These are phyloP conservation scores for Aphodius sticticus DNA, from an alignment of 2,888 invertebrate species.

Conservation along the genomic window DNA sequence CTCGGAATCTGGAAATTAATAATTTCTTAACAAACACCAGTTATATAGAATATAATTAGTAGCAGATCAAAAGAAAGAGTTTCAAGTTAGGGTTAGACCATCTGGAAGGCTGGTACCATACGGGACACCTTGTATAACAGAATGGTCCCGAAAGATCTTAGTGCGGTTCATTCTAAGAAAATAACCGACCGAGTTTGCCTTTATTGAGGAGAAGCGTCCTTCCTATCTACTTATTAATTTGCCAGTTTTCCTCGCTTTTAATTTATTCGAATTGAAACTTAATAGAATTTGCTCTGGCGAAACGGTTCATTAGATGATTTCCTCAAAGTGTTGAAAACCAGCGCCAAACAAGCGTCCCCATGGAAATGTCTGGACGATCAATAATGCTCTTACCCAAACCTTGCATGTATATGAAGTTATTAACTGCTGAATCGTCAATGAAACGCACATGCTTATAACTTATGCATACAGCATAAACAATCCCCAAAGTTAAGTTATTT, in stretches of 20 bases:
- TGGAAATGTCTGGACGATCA: neutral
- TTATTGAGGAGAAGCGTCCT: neutral
- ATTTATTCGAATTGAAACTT: slow-evolving; percentile 4
- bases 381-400: neutral
- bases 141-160: neutral
- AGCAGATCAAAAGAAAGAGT: no score
- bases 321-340: slow-evolving; percentile 4
- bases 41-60: no score
- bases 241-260: neutral
- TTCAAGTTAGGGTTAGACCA: no score
- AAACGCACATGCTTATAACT: neutral
- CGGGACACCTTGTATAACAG: no score
- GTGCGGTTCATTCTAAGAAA: neutral
- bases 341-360: neutral
- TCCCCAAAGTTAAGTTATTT: neutral
- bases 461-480: neutral
- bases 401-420: neutral
- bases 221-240: neutral
- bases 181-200: neutral
- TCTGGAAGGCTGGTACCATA: no score
- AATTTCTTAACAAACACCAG: neutral
- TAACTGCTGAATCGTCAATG: neutral
- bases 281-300: neutral
- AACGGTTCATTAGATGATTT: neutral
- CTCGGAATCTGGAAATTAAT: neutral